Evolutionary conservation across 2,797 vertebrate genomes (phyloP), one percentile per base, ranked within the genome.

Genomic region (Acrossocheilus wenchowensis): DNA sequence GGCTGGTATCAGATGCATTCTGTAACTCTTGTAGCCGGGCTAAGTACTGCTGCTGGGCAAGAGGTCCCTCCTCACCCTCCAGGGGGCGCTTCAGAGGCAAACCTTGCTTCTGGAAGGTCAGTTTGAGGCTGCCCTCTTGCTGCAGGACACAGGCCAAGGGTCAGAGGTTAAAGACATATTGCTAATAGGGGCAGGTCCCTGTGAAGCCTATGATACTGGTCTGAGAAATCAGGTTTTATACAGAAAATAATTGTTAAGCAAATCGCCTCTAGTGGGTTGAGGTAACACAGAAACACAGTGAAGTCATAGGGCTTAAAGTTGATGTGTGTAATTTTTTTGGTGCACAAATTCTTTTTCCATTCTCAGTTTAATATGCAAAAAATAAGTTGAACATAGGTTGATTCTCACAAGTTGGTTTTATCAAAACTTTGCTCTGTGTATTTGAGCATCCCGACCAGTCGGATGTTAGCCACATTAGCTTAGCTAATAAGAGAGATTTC

Each of bases 91-190:
- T 99, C 90, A 98, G 95, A 89, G 96, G 96, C 89, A 96, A 91
- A 74, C 97, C 98, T 94, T 99, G 98, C 95, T 99, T 99, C 95
- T 99, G 98, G 96, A 99, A 99, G 92, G 98, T 99, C 94, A 99
- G 93, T 94, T 99, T 99, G 92, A 99, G 96, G 91, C 98, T 97
- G 91, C 97, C 97, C 94, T 99, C 98, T 97, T 99, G 95, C 95
- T 96, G 88, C 90, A 91, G 39, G 62, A 92, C 78, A 90, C 6
- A 60, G 21, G 48, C 80, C n/a, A 81, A 64, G 30, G 11, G 30
- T 78, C 43, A 72, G n/a, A 57, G 68, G 50, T 86, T 30, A 78
- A 45, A 17, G 39, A 45, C 5, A 34, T 36, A 52, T 26, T 73
- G 34, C 14, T 21, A 12, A 81, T 66, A 11, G 14, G 7, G 7